These are phyloP conservation scores for Trematomus bernacchii DNA, from an alignment of 2,797 vertebrate genomes.

Conservation along the genomic window DNA sequence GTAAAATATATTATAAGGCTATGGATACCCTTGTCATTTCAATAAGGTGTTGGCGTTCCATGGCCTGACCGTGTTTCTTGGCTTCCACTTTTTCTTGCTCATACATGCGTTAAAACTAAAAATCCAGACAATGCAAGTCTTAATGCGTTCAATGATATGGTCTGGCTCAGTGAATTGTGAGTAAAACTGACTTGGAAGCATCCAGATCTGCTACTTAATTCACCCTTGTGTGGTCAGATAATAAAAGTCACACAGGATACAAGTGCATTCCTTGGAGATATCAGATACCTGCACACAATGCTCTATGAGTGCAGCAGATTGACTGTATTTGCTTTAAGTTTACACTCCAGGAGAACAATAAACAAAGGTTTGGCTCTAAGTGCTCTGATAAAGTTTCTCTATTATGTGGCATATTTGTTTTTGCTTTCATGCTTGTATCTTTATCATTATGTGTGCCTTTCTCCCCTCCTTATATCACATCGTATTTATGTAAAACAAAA, in stretches of 20 bases:
- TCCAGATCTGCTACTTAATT: slow-evolving; percentile 73
- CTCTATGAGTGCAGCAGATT: slow-evolving; percentile 42
- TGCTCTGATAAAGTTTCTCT: slow-evolving; percentile 45
- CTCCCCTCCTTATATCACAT: slow-evolving; percentile 35
- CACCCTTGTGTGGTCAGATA: slow-evolving; percentile 48
- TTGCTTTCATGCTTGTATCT: slow-evolving; percentile 38
- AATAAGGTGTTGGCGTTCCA: slow-evolving; percentile 31
- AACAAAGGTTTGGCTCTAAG: slow-evolving; percentile 44
- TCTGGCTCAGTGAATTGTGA: slow-evolving; percentile 60
- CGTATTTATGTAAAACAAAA: slow-evolving; percentile 32
- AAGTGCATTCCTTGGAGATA: slow-evolving; percentile 35
- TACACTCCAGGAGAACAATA: slow-evolving; percentile 35
- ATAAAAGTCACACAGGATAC: slow-evolving; percentile 47
- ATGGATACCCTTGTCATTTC: slow-evolving; percentile 49
- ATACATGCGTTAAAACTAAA: slow-evolving; percentile 20
- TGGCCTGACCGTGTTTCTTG: slow-evolving; percentile 20
- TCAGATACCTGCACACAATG: slow-evolving; percentile 28
- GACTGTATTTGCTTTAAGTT: slow-evolving; percentile 27
- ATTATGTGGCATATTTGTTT: slow-evolving; percentile 38
- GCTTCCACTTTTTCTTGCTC: slow-evolving; percentile 34
- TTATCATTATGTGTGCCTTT: slow-evolving; percentile 46
- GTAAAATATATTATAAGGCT: slow-evolving; percentile 48
- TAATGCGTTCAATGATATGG: slow-evolving; percentile 20
- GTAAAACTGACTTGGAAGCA: slow-evolving; percentile 68
- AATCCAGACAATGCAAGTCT: slow-evolving; percentile 37